These are phyloP conservation scores for Galago senegalensis DNA, from an alignment of 2,797 vertebrate genomes.

Conservation along the genomic window DNA sequence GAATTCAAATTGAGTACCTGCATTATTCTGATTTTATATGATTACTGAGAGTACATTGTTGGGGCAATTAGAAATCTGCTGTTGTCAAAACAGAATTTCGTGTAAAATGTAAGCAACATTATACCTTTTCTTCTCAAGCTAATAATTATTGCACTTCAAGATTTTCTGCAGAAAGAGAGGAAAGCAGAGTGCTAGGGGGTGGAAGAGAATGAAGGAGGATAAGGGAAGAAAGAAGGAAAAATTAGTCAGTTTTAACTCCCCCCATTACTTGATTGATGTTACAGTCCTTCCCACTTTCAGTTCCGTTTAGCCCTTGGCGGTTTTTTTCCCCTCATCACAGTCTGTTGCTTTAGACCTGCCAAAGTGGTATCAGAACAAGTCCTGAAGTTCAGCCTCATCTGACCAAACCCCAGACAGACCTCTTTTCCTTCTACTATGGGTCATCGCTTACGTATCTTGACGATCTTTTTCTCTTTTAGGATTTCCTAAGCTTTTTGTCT, in stretches of 20 bases:
- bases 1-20: constrained; percentile 45
- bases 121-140: constrained; percentile 79
- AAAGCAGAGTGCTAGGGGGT: not conserved
- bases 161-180: not conserved
- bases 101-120: constrained; percentile 71
- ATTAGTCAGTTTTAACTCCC: not conserved
- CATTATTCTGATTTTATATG: constrained; percentile 63
- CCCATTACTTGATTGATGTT: not conserved
- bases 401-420: not conserved
- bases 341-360: not conserved
- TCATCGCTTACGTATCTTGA: not conserved
- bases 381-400: not conserved
- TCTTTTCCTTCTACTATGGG: not conserved
- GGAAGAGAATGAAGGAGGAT: not conserved
- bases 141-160: not conserved
- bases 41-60: constrained; percentile 67
- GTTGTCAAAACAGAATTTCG: constrained; percentile 78
- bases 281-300: not conserved
- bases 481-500: constrained; percentile 10
- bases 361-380: not conserved
- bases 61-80: constrained; percentile 68
- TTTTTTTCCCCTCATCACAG: not conserved
- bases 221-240: not conserved
- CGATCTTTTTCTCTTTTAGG: not conserved
- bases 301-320: not conserved